phyloP scores from a whole-genome alignment of 2,113 vertebrate genomes.

The Oxyruncus cristatus region DNA sequence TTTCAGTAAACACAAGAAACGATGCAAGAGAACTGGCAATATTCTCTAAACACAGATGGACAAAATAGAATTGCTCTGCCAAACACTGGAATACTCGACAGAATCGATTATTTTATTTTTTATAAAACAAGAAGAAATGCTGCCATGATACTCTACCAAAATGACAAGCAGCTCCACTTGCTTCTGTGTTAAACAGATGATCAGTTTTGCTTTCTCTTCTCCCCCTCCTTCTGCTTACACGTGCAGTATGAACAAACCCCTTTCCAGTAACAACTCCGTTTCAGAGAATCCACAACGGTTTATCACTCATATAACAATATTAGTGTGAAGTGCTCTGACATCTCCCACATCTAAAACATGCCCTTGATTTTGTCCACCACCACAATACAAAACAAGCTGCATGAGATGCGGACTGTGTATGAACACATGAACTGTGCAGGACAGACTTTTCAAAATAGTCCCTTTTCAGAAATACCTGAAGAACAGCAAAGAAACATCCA shows the following conservation, averaged over 20 bases:
- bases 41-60: conserved; percentile 66
- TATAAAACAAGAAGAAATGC: not conserved
- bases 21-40: conserved; percentile 51
- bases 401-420: not conserved
- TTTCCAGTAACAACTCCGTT: not conserved
- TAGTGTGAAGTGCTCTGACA: not conserved
- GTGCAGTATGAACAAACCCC: not conserved
- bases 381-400: not conserved
- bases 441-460: not conserved
- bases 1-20: conserved; percentile 45
- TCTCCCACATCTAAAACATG: not conserved
- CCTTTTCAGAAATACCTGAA: not conserved
- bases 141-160: conserved; percentile 36
- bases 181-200: not conserved
- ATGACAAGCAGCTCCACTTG: not conserved
- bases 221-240: not conserved
- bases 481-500: not conserved
- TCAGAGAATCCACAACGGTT: not conserved
- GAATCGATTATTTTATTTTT: not conserved
- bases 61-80: conserved; percentile 53
- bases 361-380: not conserved
- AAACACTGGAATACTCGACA: conserved; percentile 48
- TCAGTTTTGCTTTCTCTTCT: not conserved
- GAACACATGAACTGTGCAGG: not conserved
- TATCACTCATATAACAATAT: not conserved